Percentiles rank a stretch among this genome's conserved stretches.
Conservation (phyloP, 2,797 vertebrate genomes). For the Halcyon badia region DNA sequence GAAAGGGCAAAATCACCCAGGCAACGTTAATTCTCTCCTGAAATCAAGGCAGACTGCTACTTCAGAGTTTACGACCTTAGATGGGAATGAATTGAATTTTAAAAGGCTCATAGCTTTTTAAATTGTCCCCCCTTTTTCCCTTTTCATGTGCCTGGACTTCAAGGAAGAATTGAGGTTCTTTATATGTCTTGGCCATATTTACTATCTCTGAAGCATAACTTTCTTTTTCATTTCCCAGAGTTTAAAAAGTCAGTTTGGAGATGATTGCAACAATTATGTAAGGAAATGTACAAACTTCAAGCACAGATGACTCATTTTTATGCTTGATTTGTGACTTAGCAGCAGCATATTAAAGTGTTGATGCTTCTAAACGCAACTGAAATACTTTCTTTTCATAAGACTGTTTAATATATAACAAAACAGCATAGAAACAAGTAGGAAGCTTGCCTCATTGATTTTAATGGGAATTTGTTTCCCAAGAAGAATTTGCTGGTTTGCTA, state of each 20-base stretch:
- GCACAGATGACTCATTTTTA: conserved; percentile 23
- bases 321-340: conserved; percentile 40
- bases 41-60: background rate
- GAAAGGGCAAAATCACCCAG: background rate
- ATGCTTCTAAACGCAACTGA: conserved; percentile 13
- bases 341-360: background rate
- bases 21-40: background rate
- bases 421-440: conserved; percentile 34
- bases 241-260: background rate
- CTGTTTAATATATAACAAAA: conserved; percentile 27
- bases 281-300: background rate
- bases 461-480: conserved; percentile 42
- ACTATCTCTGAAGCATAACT: background rate
- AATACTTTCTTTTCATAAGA: conserved; percentile 14
- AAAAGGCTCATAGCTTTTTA: background rate
- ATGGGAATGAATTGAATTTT: conserved; percentile 30
- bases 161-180: conserved; percentile 14
- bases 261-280: background rate
- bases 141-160: background rate
- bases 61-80: conserved; percentile 23
- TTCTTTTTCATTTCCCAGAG: conserved; percentile 23
- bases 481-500: conserved; percentile 40
- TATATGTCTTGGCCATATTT: conserved; percentile 2
- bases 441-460: conserved; percentile 64
- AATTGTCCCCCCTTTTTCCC: background rate